phyloP scores from a whole-genome alignment of 1,140 invertebrate genomes.

The Venturia canescens region DNA sequence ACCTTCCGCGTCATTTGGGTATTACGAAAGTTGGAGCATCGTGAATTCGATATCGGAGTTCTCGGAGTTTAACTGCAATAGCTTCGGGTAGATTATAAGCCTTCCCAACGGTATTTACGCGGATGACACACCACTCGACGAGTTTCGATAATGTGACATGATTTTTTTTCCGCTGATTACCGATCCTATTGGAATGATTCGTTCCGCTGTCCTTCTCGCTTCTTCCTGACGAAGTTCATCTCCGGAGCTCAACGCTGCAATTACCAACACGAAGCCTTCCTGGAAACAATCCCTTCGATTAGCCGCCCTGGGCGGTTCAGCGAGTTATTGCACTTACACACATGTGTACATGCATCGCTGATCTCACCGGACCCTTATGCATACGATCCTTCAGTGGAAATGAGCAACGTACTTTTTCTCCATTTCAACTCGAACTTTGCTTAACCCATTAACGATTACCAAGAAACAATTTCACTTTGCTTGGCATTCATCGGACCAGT shows the following conservation, averaged over 20 bases:
- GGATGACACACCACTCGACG: not conserved
- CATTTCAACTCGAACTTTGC: conserved; percentile 8
- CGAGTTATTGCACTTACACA: conserved; percentile 20
- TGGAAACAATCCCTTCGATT: conserved; percentile 57
- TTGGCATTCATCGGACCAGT: not conserved
- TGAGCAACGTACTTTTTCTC: conserved; percentile 10
- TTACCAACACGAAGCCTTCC: conserved; percentile 58
- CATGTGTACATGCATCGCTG: conserved; percentile 21
- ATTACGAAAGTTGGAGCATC: no score
- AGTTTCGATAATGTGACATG: conserved; percentile 55
- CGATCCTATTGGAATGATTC: conserved; percentile 12
- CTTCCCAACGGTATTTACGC: no score
- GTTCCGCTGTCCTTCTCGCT: conserved; percentile 19
- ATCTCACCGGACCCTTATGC: conserved; percentile 7
- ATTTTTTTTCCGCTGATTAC: conserved; percentile 14
- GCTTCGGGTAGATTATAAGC: no score
- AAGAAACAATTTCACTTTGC: not conserved
- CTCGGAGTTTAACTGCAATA: no score
- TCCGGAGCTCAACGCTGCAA: conserved; percentile 32
- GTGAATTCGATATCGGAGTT: no score
- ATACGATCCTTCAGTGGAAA: not conserved
- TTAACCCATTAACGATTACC: conserved; percentile 1
- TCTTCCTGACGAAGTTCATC: not conserved
- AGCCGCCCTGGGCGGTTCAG: conserved; percentile 41
- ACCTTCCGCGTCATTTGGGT: no score